These are phyloP conservation scores for Laticauda colubrina DNA, from an alignment of 2,113 vertebrate species.

Conservation along the genomic window DNA sequence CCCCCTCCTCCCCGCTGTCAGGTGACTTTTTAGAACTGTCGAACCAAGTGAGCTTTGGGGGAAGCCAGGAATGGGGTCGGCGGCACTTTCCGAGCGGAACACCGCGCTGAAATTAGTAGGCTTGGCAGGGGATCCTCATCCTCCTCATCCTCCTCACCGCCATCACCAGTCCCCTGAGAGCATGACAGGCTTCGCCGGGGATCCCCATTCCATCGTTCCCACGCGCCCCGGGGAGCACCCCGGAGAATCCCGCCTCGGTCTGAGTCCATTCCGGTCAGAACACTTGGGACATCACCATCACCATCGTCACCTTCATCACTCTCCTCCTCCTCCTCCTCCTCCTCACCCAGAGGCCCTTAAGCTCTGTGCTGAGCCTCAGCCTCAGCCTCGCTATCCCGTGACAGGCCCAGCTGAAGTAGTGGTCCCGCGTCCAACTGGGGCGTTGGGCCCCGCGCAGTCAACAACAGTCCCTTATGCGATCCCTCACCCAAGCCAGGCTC, in stretches of 20 bases:
- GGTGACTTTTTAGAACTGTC: slow-evolving; percentile 84
- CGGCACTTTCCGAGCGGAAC: slow-evolving; percentile 87
- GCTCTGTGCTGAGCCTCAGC: slow-evolving; percentile 79
- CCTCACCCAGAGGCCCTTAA: slow-evolving; percentile 94
- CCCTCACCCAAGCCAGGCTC: slow-evolving; percentile 78
- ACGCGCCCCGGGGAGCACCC: slow-evolving; percentile 82
- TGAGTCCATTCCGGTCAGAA: slow-evolving; percentile 86
- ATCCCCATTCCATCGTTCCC: slow-evolving; percentile 82
- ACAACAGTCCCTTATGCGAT: slow-evolving; percentile 74
- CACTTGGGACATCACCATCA: slow-evolving; percentile 86
- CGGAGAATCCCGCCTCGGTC: slow-evolving; percentile 84
- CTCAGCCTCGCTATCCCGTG: slow-evolving; percentile 77
- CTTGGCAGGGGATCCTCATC: slow-evolving; percentile 82
- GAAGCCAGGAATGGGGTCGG: slow-evolving; percentile 83
- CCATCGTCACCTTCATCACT: slow-evolving; percentile 69
- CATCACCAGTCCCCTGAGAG: slow-evolving; percentile 80
- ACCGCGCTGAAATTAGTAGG: slow-evolving; percentile 89
- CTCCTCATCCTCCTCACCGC: slow-evolving; percentile 56
- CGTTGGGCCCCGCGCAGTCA: slow-evolving; percentile 83
- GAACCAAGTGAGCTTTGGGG: slow-evolving; percentile 83
- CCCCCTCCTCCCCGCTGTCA: slow-evolving; percentile 81
- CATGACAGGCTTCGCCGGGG: slow-evolving; percentile 86
- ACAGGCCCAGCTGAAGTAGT: slow-evolving; percentile 87
- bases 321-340: slow-evolving; percentile 64
- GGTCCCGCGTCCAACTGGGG: slow-evolving; percentile 84